Conservation (phyloP, 2,797 vertebrate genomes). For the Clarias fuscus region DNA sequence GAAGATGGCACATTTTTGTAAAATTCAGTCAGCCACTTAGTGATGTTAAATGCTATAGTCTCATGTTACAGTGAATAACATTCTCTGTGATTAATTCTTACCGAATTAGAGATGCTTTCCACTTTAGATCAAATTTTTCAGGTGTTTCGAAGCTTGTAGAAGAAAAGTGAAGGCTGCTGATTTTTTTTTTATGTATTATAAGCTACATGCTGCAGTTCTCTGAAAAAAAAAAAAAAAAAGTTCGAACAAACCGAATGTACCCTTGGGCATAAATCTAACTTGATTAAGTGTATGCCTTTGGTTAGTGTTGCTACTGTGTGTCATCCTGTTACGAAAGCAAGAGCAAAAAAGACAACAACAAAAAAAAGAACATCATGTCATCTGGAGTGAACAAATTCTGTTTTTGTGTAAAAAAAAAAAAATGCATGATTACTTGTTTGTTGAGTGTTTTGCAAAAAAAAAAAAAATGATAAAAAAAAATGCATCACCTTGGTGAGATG, state of each 20-base stretch:
- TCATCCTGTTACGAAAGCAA: conserved; percentile 30
- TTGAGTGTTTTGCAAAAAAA: conserved; percentile 19
- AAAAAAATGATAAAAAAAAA: neutral
- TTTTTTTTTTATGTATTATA: neutral
- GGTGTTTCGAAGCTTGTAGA: conserved; percentile 15
- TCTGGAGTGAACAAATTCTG: conserved; percentile 37
- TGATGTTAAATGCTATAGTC: conserved; percentile 17
- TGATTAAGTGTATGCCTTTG: conserved; percentile 43
- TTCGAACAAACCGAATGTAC: conserved; percentile 47
- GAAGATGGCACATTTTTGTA: neutral
- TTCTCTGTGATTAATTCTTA: conserved; percentile 20
- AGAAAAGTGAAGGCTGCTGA: conserved; percentile 6
- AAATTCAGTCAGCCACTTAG: conserved; percentile 23
- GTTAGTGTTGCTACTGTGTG: conserved; percentile 41
- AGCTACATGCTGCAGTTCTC: neutral
- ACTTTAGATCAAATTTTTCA: neutral
- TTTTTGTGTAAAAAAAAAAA: conserved; percentile 32
- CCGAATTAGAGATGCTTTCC: neutral
- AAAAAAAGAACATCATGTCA: conserved; percentile 23
- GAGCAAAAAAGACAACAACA: neutral
- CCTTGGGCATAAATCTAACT: conserved; percentile 49
- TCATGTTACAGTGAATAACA: neutral
- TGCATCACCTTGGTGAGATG: conserved; percentile 55
- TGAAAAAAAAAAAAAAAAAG: conserved; percentile 10
- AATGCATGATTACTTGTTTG: conserved; percentile 57